Evolutionary conservation across 2,113 vertebrate genomes (phyloP), one percentile per base, ranked within the genome.

Genomic region (Gallinago undulata): DNA sequence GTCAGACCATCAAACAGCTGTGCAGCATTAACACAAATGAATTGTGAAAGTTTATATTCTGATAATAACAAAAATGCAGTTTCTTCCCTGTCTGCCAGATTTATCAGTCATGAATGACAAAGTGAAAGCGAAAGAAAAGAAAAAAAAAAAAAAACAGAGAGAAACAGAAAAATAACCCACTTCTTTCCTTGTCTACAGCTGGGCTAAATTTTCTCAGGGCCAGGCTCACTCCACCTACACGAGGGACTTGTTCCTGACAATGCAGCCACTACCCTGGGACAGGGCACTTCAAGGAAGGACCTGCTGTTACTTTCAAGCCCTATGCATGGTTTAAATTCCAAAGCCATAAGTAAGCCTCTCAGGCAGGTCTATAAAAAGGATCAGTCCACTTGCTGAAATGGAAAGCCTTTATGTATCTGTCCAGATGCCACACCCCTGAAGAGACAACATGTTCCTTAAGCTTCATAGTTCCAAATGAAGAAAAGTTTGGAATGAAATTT

Each of bases 1-100:
- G 95, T 64, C 80, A 88, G 73, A 92, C 78, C 43, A 48, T 70
- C 79, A 41, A 87, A 85, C 97, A 97, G 95, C 96, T 97, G 95
- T 2, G 2, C 77, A 47, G 51, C 67, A 89, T 96, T 89, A 96
- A 81, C 85, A 63, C 63, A 53, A 88, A 43, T 15, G 47, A 63
- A 57, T 91, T 95, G 76, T 11, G 0, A 75, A 95, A 95, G 69
- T 90, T 97, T 92, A 33, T 91, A n/a, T 76, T 92, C 81, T 68
- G 77, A 94, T 89, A 89, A 89, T 72, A 95, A 95, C 73, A 84
- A 96, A 95, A 93, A 94, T 43, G 75, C 73, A 21, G 55, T 87
- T 94, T 87, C 21, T 43, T 93, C 91, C 48, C 48, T 17, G 16
- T 56, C 80, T 89, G 84, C 80, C 93, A 94, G 80, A 87, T 91